These are phyloP conservation scores for Heliconius nattereri DNA, from an alignment of 1,140 invertebrate species.

Conservation along the genomic window DNA sequence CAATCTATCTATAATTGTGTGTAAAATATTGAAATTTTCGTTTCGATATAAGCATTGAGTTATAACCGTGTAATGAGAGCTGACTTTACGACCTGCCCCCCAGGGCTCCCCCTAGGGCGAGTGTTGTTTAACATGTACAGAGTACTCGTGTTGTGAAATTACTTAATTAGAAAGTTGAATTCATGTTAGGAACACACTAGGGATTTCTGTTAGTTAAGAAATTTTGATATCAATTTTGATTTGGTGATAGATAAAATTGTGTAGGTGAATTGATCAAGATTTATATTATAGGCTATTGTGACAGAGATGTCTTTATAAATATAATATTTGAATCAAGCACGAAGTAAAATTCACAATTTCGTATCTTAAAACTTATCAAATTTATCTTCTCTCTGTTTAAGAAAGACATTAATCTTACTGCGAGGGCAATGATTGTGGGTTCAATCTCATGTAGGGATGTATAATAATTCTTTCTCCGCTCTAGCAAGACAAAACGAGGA, in stretches of 20 bases:
- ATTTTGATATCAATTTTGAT: neutral
- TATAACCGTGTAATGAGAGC: neutral
- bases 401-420: no score
- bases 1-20: neutral
- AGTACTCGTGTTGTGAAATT: neutral
- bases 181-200: neutral
- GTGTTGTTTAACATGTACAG: neutral
- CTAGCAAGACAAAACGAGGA: no score
- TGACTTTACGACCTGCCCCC: neutral
- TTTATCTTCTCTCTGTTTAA: no score
- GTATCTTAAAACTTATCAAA: no score
- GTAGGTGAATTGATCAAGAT: neutral
- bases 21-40: neutral
- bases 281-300: neutral
- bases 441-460: neutral
- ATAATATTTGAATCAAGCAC: no score
- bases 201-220: neutral
- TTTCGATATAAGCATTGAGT: neutral
- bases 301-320: neutral
- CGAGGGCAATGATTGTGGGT: neutral
- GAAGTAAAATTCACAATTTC: no score
- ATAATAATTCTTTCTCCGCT: neutral
- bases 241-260: neutral
- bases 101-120: neutral
- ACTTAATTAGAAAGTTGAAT: slow-evolving; percentile 13